Evolutionary conservation across 2,113 vertebrate species (phyloP), one percentile per base, ranked within the genome.

Genomic region (Progne subis): DNA sequence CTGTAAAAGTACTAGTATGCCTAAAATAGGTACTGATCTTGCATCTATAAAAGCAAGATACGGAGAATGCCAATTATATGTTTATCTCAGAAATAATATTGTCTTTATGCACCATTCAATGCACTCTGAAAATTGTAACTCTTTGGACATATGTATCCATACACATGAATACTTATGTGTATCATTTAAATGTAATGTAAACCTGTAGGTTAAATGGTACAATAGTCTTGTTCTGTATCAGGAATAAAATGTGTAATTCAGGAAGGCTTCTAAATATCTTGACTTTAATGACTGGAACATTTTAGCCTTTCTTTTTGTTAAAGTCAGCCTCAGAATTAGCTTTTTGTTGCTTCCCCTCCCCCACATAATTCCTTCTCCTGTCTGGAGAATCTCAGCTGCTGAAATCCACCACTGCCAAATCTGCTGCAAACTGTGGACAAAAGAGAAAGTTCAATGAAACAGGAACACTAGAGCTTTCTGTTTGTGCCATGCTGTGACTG

Each of bases 21-120:
- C 72, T 57, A 93, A 93, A 95, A 81, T 12, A 80, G 41, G 25
- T 64, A 81, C 79, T 78, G 92, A 39, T 88, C 93, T 91, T 88
- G 59, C 47, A 59, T 93, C 92, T 91, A 82, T 91, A 97, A 95
- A 93, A 90, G 55, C 56, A 64, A 69, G 26, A 69, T 37, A 78
- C 25, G 37, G 11, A 78, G 61, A 88, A 92, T 18, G 41, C 49
- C 53, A 89, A 80, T 95, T 87, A 41, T 31, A 43, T 13, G 55
- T 65, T 92, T 82, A 77, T 28, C 32, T 81, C 76, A 80, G 76
- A 92, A 88, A 84, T 85, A 85, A 10, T 67, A 52, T 72, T n/a
- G 8, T 59, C 24, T 74, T 65, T 67, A 37, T 16, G 46, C 25
- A 70, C 63, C 55, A 64, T 60, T 85, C 82, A 70, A 52, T 46